Evolutionary conservation across 2,888 invertebrate species (phyloP).

Genomic region (Malacosoma neustria): DNA sequence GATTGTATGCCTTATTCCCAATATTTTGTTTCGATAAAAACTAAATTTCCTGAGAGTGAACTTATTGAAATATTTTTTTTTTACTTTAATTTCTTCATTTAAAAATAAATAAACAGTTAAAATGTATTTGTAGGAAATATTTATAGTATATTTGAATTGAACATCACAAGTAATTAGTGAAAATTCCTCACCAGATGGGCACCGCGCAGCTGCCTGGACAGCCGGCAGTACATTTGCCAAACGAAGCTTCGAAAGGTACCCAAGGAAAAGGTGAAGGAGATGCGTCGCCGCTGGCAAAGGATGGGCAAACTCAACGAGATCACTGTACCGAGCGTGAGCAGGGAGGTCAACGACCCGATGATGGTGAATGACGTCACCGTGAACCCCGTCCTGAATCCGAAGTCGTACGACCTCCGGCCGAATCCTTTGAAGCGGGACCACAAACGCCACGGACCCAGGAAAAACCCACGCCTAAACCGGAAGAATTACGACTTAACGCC

Average conservation of each 20-base stretch:
- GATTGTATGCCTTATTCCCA: too few relatives aligned
- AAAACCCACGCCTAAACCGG: conserved; percentile 21
- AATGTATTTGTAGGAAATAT: too few relatives aligned
- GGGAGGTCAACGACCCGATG: conserved; percentile 45
- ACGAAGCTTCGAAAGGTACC: conserved; percentile 70
- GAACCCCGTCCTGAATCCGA: conserved; percentile 43
- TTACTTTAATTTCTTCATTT: too few relatives aligned
- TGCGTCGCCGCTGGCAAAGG: conserved; percentile 59
- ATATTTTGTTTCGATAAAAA: too few relatives aligned
- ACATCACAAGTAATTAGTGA: too few relatives aligned
- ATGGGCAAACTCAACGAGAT: conserved; percentile 74
- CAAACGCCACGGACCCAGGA: conserved; percentile 14
- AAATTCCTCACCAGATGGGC: too few relatives aligned
- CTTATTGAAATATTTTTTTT: too few relatives aligned
- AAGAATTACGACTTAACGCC: conserved; percentile 29
- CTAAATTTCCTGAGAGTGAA: too few relatives aligned
- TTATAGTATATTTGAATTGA: too few relatives aligned
- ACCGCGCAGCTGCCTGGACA: conserved; percentile 77
- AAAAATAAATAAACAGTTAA: too few relatives aligned
- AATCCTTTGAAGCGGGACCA: conserved; percentile 20
- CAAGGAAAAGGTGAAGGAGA: conserved; percentile 58
- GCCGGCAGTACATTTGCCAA: conserved; percentile 82
- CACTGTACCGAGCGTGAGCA: conserved; percentile 52
- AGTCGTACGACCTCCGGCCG: conserved; percentile 49
- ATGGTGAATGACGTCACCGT: conserved; percentile 46